Evolutionary conservation across 1,140 invertebrate species (phyloP).

Genomic region (Brachionus asplanchnoidis): DNA sequence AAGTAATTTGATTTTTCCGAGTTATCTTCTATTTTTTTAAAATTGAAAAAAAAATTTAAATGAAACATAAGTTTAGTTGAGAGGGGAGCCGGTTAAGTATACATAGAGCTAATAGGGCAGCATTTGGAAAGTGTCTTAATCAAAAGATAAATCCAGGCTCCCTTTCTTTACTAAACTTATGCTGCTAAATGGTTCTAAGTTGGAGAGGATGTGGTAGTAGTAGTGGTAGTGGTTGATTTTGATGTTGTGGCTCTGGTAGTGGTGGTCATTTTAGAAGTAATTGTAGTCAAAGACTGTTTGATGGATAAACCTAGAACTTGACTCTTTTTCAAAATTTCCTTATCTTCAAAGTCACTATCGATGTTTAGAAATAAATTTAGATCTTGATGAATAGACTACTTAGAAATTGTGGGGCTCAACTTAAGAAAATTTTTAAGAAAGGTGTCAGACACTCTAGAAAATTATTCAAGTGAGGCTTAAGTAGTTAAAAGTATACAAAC

Average conservation of each 20-base stretch:
- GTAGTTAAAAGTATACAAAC: not conserved
- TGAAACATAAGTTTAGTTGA: not conserved
- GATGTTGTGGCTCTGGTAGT: not conserved
- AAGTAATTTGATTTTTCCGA: not conserved
- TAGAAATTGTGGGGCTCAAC: not conserved
- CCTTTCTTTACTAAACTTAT: constrained; percentile 15
- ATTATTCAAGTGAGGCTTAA: not conserved
- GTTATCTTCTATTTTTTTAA: not conserved
- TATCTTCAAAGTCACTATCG: not conserved
- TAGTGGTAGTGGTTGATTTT: not conserved
- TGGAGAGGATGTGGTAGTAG: not conserved
- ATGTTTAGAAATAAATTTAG: not conserved
- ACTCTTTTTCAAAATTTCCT: constrained; percentile 11
- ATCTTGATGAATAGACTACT: not conserved
- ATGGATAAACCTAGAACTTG: constrained; percentile 3
- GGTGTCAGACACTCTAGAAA: not conserved
- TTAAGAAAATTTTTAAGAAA: constrained; percentile 24
- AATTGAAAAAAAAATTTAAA: not conserved
- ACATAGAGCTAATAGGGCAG: constrained; percentile 30
- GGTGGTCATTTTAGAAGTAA: not conserved
- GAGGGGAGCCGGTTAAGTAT: not conserved
- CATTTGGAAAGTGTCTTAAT: not conserved
- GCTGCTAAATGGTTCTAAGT: constrained; percentile 31
- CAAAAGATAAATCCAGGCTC: not conserved
- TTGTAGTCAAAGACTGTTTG: not conserved